Conservation (phyloP, 2,797 vertebrate genomes). For the Centroberyx gerrardi region DNA sequence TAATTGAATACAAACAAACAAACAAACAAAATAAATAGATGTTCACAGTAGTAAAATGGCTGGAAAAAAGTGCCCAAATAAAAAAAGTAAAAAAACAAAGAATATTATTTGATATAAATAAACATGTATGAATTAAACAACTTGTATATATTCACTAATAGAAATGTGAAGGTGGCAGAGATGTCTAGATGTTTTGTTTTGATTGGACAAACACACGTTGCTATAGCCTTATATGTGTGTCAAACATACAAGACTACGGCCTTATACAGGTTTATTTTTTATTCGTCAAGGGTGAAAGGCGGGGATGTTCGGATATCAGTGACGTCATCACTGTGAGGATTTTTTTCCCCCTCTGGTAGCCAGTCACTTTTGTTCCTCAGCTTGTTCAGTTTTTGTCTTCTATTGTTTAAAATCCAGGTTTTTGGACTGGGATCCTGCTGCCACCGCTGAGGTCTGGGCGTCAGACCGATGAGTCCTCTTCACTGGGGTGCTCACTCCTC, state of each 20-base stretch:
- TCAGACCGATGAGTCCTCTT: constrained; percentile 64
- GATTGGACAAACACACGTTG: constrained; percentile 29
- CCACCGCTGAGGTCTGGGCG: constrained; percentile 65
- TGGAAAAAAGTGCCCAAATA: constrained; percentile 43
- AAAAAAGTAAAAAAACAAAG: constrained; percentile 51
- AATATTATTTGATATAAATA: constrained; percentile 55
- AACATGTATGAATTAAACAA: constrained; percentile 32
- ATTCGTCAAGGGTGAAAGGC: constrained; percentile 65
- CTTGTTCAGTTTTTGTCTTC: constrained; percentile 60
- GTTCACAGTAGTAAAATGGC: constrained; percentile 66
- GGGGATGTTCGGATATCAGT: constrained; percentile 67
- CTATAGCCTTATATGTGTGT: constrained; percentile 32
- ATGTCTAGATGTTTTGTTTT: constrained; percentile 25
- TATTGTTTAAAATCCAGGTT: constrained; percentile 64
- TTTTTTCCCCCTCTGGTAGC: constrained; percentile 33
- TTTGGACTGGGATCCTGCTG: constrained; percentile 69
- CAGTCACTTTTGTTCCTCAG: constrained; percentile 42
- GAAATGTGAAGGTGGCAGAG: constrained; percentile 36
- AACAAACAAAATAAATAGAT: constrained; percentile 61
- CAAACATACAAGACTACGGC: constrained; percentile 63
- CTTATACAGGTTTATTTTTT: constrained; percentile 56
- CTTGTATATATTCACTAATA: constrained; percentile 34
- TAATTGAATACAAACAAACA: constrained; percentile 43
- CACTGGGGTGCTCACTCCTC: constrained; percentile 59
- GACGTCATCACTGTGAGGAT: constrained; percentile 61